phyloP scores from a whole-genome alignment of 2,797 vertebrate genomes.

The Chelonia mydas region DNA sequence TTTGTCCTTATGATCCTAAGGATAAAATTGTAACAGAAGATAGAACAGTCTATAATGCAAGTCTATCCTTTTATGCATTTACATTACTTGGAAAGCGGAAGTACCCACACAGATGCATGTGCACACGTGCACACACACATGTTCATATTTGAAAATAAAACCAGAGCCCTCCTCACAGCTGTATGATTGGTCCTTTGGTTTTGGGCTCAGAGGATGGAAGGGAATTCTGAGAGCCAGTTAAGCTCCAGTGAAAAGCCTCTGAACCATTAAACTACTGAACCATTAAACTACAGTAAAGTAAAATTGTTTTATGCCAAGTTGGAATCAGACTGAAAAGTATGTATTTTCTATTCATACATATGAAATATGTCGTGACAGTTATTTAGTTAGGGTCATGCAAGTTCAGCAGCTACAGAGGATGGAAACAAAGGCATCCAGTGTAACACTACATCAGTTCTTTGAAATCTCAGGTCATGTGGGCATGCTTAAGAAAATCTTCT shows the following conservation, averaged over 20 bases:
- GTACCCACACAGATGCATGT: neutral
- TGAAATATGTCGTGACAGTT: constrained; percentile 11
- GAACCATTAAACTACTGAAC: constrained; percentile 1
- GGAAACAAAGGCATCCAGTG: neutral
- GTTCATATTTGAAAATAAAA: neutral
- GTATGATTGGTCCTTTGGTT: neutral
- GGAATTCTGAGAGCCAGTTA: neutral
- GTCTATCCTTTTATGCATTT: constrained; percentile 6
- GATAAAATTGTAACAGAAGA: neutral
- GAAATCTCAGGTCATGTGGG: neutral
- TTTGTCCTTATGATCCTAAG: neutral
- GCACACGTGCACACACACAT: neutral
- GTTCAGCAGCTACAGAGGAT: neutral
- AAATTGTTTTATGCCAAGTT: constrained; percentile 53
- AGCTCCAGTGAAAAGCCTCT: constrained; percentile 8
- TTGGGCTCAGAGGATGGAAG: constrained; percentile 4
- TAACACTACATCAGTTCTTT: neutral
- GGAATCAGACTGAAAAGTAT: constrained; percentile 44
- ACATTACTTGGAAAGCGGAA: constrained; percentile 16
- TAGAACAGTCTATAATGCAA: neutral
- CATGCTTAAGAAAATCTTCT: constrained; percentile 11
- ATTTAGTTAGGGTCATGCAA: neutral
- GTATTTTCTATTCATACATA: constrained; percentile 14
- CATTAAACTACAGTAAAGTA: neutral
- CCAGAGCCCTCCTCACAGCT: neutral